Conservation (phyloP, 2,888 invertebrate species). For the Alviniconcha strummeri region DNA sequence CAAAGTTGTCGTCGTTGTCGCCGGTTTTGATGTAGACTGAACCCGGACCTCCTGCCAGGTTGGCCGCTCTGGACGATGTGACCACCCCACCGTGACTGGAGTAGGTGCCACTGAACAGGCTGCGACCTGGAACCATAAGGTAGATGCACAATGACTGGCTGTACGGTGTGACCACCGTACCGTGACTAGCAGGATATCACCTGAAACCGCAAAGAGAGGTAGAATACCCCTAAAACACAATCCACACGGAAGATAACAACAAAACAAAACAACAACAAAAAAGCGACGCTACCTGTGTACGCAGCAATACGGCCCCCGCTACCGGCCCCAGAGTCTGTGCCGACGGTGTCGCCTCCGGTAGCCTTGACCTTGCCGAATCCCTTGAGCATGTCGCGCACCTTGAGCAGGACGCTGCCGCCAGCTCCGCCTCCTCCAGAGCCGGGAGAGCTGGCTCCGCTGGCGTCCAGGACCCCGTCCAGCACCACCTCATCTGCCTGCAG, state of each 20-base stretch:
- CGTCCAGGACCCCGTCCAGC: constrained; percentile 56
- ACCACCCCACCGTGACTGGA: constrained; percentile 22
- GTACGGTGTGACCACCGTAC: constrained; percentile 3
- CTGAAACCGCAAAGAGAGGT: no score
- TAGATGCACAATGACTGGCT: not conserved
- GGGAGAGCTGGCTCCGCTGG: constrained; percentile 47
- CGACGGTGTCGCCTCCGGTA: constrained; percentile 52
- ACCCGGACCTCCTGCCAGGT: constrained; percentile 54
- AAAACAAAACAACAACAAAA: not conserved
- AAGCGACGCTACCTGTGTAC: constrained; percentile 27
- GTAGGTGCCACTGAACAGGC: constrained; percentile 22
- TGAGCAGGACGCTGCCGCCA: constrained; percentile 59
- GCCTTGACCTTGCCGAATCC: constrained; percentile 54
- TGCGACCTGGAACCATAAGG: constrained; percentile 39
- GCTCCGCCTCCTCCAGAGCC: constrained; percentile 56
- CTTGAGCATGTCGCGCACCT: constrained; percentile 43
- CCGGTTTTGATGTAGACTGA: constrained; percentile 50
- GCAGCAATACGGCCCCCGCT: constrained; percentile 60
- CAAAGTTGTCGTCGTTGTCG: constrained; percentile 24
- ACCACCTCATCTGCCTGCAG: constrained; percentile 48
- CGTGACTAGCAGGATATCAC: not conserved
- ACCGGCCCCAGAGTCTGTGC: constrained; percentile 49
- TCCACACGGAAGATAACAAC: constrained; percentile 18
- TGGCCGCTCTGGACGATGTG: not conserved
- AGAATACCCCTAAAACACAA: not conserved